Percentiles rank a stretch among this genome's conserved stretches.
Evolutionary conservation across 1,140 invertebrate species (phyloP).

Genomic region (Limonius californicus): DNA sequence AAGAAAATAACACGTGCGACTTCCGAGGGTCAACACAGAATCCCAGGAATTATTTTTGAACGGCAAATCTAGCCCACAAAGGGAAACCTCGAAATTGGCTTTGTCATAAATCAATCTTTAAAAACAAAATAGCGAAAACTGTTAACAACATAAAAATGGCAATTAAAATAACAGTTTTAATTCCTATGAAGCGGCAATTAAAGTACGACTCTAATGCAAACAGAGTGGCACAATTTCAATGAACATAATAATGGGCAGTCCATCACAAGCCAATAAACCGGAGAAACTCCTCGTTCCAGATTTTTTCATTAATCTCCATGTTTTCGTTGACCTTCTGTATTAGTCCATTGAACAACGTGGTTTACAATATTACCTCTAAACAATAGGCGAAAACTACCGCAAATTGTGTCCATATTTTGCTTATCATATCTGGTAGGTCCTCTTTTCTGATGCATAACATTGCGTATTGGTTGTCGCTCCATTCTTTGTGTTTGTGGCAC

Average conservation of each 20-base stretch:
- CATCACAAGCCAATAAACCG: conserved; percentile 15
- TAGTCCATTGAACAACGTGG: conserved; percentile 12
- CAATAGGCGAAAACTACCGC: not conserved
- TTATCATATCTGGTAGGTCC: conserved; percentile 13
- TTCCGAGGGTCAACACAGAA: not conserved
- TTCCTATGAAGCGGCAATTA: no score
- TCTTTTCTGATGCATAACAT: conserved; percentile 16
- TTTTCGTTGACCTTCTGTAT: conserved; percentile 1
- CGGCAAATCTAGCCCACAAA: not conserved
- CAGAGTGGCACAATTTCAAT: conserved; percentile 3
- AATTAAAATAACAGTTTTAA: no score
- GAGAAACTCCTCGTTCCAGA: conserved; percentile 11
- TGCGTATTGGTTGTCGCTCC: conserved; percentile 12
- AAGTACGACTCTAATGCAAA: no score
- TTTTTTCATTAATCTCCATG: conserved; percentile 16
- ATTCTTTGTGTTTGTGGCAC: not conserved
- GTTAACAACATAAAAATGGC: no score
- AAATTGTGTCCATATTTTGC: conserved; percentile 16
- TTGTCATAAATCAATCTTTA: not conserved
- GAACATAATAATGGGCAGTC: conserved; percentile 13
- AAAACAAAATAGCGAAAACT: no score
- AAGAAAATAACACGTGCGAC: no score
- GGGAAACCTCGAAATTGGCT: no score
- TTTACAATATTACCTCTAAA: conserved; percentile 16
- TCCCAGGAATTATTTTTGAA: not conserved